Percentiles rank a stretch among this genome's conserved stretches.
These are phyloP conservation scores for Caenorhabditis plicata DNA, from an alignment of 2,888 invertebrate genomes.

Conservation along the genomic window DNA sequence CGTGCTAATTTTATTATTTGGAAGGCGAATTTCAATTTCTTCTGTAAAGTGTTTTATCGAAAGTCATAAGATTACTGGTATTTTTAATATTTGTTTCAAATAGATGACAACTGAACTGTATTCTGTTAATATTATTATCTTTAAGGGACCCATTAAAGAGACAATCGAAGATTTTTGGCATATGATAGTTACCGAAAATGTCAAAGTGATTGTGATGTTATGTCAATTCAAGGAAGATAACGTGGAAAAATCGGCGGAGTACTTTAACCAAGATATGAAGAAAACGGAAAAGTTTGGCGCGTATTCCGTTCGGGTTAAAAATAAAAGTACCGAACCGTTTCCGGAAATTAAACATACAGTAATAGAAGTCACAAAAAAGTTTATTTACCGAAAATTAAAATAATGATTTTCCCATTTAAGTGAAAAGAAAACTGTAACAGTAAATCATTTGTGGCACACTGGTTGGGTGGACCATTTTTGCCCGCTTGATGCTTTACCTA, in stretches of 20 bases:
- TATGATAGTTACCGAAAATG: neutral
- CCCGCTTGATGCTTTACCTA: neutral
- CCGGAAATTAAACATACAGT: neutral
- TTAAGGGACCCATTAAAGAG: neutral
- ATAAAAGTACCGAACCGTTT: neutral
- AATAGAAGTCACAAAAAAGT: constrained; percentile 1
- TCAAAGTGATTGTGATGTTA: neutral
- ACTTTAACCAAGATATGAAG: constrained; percentile 1
- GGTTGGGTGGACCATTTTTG: constrained; percentile 4
- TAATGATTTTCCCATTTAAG: too few species aligned
- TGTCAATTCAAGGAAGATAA: neutral
- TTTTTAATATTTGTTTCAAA: too few species aligned
- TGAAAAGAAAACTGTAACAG: neutral
- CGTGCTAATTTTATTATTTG: too few species aligned
- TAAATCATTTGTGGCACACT: constrained; percentile 2
- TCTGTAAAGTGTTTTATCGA: too few species aligned
- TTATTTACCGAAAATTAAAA: too few species aligned
- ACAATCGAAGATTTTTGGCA: constrained; percentile 5
- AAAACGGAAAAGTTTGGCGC: neutral
- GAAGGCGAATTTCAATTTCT: too few species aligned
- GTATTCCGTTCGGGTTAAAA: neutral
- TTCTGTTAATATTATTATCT: too few species aligned
- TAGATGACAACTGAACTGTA: too few species aligned
- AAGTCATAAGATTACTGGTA: too few species aligned
- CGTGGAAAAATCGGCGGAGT: neutral